Evolutionary conservation across 2,113 vertebrate species (phyloP), one percentile per base, ranked within the genome.

Genomic region (Rhynchomys soricoides): DNA sequence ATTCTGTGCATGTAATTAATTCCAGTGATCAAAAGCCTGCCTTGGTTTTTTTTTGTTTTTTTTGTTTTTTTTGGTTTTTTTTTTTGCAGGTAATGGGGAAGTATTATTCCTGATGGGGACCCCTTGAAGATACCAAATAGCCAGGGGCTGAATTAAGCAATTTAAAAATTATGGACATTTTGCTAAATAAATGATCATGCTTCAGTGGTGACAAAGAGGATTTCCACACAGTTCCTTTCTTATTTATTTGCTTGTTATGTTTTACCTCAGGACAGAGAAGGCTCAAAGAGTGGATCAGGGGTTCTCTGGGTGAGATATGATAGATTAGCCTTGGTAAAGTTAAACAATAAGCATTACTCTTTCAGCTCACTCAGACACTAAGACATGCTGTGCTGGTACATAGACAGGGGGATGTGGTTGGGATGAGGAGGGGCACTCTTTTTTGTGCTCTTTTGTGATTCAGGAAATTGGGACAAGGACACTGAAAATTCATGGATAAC

Each of bases 321-420:
- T 97, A 92, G 97, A 98, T 98, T 96, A 98, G 95, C 91, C 92
- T 48, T 70, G 94, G 97, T 89, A 97, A 97, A 37, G 79, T 66
- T 96, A 98, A 98, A 98, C 96, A 98, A 97, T 96, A 98, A 96
- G 92, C 82, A 98, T 98, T 98, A 89, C 81, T 99, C 98, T 98
- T 98, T 92, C 89, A n/a, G 37, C 89, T 83, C 34, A 0, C 43
- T 37, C 96, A 2, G 0, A 96, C 95, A 93, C 82, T 21, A 21
- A 93, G 89, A 64, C 97, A 37, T 29, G 89, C 79, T 29, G 13
- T 0, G 11, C 57, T 15, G 77, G 55, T 70, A 3, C 40, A 6
- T 15, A 83, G 40, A 81, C 86, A 21, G 1, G 29, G 17, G 34
- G 52, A 52, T 1, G 31, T 37, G 37, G 34, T 15, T 4, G 7